These are phyloP conservation scores for Hyppa rectilinea DNA, from an alignment of 2,888 invertebrate species.

Conservation along the genomic window DNA sequence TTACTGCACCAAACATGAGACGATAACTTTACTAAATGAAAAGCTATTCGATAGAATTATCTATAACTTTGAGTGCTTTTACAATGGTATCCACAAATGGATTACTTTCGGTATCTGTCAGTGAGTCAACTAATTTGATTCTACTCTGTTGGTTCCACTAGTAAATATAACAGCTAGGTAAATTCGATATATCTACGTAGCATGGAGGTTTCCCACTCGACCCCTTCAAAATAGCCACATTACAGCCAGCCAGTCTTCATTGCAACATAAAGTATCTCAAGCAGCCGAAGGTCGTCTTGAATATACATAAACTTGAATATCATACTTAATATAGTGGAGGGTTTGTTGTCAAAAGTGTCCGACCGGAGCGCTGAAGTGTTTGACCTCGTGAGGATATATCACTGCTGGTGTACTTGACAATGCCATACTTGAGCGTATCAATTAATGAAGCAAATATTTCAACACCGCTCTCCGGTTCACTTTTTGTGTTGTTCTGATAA, in stretches of 20 bases:
- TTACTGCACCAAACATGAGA: too few species aligned
- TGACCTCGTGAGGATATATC: slow-evolving; percentile 27
- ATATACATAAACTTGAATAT: background rate
- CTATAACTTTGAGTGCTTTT: background rate
- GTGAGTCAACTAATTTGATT: background rate
- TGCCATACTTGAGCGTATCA: slow-evolving; percentile 24
- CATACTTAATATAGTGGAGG: too few species aligned
- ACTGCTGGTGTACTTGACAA: slow-evolving; percentile 45
- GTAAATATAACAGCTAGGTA: background rate
- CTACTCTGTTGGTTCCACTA: too few species aligned
- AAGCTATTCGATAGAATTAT: background rate
- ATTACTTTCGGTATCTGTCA: background rate
- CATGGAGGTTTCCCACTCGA: too few species aligned
- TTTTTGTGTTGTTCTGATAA: background rate
- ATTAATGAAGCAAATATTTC: slow-evolving; percentile 7
- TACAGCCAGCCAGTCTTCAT: background rate
- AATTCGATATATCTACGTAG: too few species aligned
- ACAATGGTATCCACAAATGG: background rate
- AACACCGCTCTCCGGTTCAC: background rate
- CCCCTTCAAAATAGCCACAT: background rate
- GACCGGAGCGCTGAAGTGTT: slow-evolving; percentile 23
- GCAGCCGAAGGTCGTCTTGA: slow-evolving; percentile 11
- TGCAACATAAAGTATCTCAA: background rate
- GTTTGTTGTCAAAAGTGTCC: slow-evolving; percentile 17
- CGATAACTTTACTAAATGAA: background rate